Conservation (phyloP, 2,797 vertebrate genomes). For the Pipistrellus pipistrellus region DNA sequence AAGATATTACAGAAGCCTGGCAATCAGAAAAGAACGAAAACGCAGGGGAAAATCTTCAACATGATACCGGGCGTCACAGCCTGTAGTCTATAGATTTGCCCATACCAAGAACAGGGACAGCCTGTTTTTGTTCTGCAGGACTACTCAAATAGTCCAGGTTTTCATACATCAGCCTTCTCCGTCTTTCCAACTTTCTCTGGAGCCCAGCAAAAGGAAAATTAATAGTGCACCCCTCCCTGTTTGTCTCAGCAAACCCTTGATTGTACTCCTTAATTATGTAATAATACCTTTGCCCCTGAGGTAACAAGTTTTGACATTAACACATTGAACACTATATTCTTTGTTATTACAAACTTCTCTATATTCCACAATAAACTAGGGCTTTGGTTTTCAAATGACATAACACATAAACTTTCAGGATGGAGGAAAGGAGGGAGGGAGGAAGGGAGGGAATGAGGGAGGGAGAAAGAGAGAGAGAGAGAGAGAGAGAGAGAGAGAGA, state of each 20-base stretch:
- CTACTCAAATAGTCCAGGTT: neutral
- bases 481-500: neutral
- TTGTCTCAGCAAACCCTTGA: neutral
- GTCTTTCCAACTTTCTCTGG: neutral
- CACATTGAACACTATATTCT: neutral
- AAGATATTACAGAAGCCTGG: neutral
- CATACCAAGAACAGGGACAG: neutral
- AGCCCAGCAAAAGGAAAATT: neutral
- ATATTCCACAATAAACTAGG: neutral
- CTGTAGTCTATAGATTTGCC: neutral
- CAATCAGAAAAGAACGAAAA: neutral
- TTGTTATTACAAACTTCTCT: conserved; percentile 10
- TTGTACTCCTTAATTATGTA: neutral
- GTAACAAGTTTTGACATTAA: conserved; percentile 30
- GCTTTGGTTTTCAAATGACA: conserved; percentile 5
- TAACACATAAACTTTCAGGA: neutral
- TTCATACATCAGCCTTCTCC: neutral
- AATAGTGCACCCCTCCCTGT: neutral
- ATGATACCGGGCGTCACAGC: neutral
- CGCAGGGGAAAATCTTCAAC: neutral
- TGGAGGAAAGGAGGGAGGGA: no score
- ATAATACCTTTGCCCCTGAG: neutral
- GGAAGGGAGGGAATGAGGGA: no score
- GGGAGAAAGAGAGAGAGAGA: neutral
- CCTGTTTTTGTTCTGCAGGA: neutral